phyloP scores from a whole-genome alignment of 2,113 vertebrate genomes.

The rabbit (Oryctolagus cuniculus) region mOryCun1.1 NC_091438.1:149794001-149794500 shows the following conservation, averaged over 20 bases:
- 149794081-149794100: constrained; percentile 26
- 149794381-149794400: background rate
- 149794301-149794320: background rate
- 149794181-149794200: constrained; percentile 52
- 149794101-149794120: constrained; percentile 47
- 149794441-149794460: constrained; percentile 52
- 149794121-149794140: constrained; percentile 60
- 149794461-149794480: constrained; percentile 32
- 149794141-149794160: constrained; percentile 21
- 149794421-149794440: background rate
- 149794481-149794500: background rate
- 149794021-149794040: background rate
- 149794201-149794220: constrained; percentile 12
- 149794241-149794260: constrained; percentile 73
- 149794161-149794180: constrained; percentile 25
- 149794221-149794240: constrained; percentile 62
- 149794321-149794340: constrained; percentile 40
- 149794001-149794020: background rate
- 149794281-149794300: background rate
- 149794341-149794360: constrained; percentile 61
- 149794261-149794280: background rate
- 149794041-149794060: accelerated
- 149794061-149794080: background rate
- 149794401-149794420: constrained; percentile 11
- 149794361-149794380: constrained; percentile 61